phyloP scores from a whole-genome alignment of 2,888 invertebrate genomes.

The Epinotia nisella region DNA sequence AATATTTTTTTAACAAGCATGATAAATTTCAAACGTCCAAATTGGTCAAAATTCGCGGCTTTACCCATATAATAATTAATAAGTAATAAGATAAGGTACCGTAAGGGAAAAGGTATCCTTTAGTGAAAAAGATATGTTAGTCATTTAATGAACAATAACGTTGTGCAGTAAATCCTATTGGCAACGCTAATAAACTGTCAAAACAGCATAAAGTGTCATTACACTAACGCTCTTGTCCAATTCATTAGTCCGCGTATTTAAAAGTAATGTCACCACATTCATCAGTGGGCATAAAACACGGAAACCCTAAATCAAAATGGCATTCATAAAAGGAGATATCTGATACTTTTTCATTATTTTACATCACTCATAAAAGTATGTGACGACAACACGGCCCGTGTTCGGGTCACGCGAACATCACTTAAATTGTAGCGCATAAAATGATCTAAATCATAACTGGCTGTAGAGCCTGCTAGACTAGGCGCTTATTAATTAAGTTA shows the following conservation, averaged over 20 bases:
- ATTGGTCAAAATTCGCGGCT: too few relatives aligned
- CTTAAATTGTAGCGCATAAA: constrained; percentile 79
- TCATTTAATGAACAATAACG: background rate
- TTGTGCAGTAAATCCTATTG: background rate
- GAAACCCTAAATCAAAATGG: constrained; percentile 72
- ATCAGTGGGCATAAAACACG: constrained; percentile 59
- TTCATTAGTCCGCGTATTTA: constrained; percentile 38
- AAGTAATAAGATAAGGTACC: too few relatives aligned
- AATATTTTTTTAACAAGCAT: too few relatives aligned
- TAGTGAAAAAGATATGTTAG: too few relatives aligned
- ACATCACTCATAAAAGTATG: constrained; percentile 78
- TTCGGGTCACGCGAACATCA: constrained; percentile 77
- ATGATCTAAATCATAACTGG: constrained; percentile 79
- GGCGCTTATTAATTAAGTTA: constrained; percentile 80
- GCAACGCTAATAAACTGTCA: constrained; percentile 27
- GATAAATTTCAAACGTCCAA: too few relatives aligned
- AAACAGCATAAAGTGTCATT: constrained; percentile 13
- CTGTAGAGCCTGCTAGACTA: constrained; percentile 54
- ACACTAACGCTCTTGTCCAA: constrained; percentile 31
- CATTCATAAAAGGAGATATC: constrained; percentile 63
- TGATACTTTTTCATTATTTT: constrained; percentile 81
- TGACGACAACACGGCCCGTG: constrained; percentile 64
- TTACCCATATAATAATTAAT: too few relatives aligned
- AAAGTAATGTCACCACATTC: constrained; percentile 36
- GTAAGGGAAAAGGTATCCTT: too few relatives aligned